Evolutionary conservation across 2,113 vertebrate species (phyloP), one percentile per base, ranked within the genome.

Genomic region (Ptyas mucosa): DNA sequence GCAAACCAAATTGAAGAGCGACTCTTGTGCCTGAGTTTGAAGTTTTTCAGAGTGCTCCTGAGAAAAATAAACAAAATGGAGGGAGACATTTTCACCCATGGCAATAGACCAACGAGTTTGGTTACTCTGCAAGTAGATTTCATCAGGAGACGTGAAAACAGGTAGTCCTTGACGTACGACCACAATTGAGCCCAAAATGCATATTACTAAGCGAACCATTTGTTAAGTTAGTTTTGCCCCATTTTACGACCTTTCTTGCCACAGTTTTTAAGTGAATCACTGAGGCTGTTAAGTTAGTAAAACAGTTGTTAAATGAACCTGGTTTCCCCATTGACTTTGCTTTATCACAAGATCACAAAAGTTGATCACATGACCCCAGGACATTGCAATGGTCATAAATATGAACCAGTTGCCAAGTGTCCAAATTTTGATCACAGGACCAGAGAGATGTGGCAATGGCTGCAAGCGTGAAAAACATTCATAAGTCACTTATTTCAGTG

Each of bases 1-100:
- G 92, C 98, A 99, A 89, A 99, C 96, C 43, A 99, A 96, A 14
- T 8, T 89, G 93, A 98, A 96, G 52, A 99, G 97, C 0, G 98
- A 97, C 0, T 0, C 1, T 94, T 96, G 53, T 0, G 98, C 98
- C 91, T 97, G 95, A 0, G 61, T 0, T 96, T 99, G 96, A 34
- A 98, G 95, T 0, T 97, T 94, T 0, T 98, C 98, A 2, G 96
- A 97, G 96, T 98, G 98, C 21, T 95, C 94, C 98, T 97, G 95
- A 0, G 88, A 10, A 39, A 93, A 18, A 49, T 18, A 85, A 81
- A n/a, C 15, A 23, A 34, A 5, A 12, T 1, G 9, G 46, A 86
- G 49, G 11, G 24, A 87, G n/a, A 57, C 20, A 55, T 21, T 55
- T 57, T 39, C 53, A 54, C 52, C 88, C 53, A 12, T 24, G 29